Evolutionary conservation across 2,113 vertebrate genomes (phyloP).

Genomic region (Copsychus sechellarum): DNA sequence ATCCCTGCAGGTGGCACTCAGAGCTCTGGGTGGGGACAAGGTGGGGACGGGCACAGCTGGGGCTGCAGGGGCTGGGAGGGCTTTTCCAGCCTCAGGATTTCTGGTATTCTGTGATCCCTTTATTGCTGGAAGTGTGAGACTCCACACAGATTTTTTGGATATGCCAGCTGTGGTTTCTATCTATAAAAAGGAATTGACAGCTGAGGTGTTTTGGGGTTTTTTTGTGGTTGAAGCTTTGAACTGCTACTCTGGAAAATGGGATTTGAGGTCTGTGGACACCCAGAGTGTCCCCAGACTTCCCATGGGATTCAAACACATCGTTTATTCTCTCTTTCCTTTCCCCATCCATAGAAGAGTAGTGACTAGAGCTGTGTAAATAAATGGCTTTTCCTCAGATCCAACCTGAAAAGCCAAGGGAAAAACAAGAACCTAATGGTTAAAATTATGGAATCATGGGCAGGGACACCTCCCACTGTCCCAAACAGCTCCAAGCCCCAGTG

Average conservation of each 20-base stretch:
- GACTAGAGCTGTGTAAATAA: background rate
- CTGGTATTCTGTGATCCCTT: background rate
- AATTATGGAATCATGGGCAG: background rate
- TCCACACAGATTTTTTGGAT: background rate
- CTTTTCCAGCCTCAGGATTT: background rate
- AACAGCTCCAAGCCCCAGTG: background rate
- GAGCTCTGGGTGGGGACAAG: background rate
- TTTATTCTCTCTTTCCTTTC: conserved; percentile 9
- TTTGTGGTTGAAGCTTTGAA: conserved; percentile 8
- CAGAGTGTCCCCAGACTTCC: background rate
- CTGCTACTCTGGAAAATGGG: background rate
- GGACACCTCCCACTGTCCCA: background rate
- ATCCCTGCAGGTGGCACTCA: background rate
- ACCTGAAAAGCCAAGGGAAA: background rate
- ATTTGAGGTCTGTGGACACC: background rate
- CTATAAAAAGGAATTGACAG: background rate
- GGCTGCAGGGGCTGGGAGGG: rapidly evolving
- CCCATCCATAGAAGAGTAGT: background rate
- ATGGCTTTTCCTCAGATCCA: background rate
- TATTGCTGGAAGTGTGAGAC: background rate
- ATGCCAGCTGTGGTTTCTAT: background rate
- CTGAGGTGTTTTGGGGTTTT: background rate
- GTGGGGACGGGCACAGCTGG: background rate
- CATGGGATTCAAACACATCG: background rate
- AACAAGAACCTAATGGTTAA: background rate